These are phyloP conservation scores for Neodontobutis hainanensis DNA, from an alignment of 2,113 vertebrate species.

Conservation along the genomic window DNA sequence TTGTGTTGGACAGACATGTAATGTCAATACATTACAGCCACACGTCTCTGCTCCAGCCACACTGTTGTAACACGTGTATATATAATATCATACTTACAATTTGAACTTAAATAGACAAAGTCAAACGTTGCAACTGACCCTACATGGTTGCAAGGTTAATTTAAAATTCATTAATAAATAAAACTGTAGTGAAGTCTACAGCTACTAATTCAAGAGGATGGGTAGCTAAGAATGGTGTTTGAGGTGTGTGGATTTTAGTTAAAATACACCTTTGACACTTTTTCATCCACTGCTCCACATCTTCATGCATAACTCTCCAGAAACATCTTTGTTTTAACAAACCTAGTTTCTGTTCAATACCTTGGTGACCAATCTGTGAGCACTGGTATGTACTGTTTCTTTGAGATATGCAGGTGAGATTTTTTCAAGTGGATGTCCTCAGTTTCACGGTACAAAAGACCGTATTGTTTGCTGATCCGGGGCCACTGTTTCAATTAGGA, in stretches of 20 bases:
- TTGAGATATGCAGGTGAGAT: not conserved
- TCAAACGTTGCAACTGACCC: too few relatives aligned
- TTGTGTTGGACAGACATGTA: too few relatives aligned
- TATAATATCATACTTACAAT: too few relatives aligned
- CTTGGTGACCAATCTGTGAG: slow-evolving; percentile 7
- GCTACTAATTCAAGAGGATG: too few relatives aligned
- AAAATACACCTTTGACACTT: not conserved
- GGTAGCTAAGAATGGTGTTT: too few relatives aligned
- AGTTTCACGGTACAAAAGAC: not conserved
- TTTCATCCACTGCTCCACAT: slow-evolving; percentile 9
- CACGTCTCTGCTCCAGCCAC: too few relatives aligned
- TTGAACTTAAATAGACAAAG: too few relatives aligned
- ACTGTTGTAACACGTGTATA: too few relatives aligned
- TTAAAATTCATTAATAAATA: too few relatives aligned
- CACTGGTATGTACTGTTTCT: not conserved
- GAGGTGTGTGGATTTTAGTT: not conserved
- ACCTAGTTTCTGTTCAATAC: not conserved
- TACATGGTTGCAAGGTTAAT: too few relatives aligned
- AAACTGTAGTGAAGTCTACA: too few relatives aligned
- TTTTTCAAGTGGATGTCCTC: not conserved
- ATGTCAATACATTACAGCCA: too few relatives aligned
- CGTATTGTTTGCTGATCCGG: not conserved
- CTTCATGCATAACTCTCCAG: not conserved
- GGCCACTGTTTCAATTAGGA: not conserved
- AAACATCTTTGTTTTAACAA: slow-evolving; percentile 6